Base-by-base conservation (phyloP, 2,888 invertebrate species). In the Ophion slaviceki region DNA sequence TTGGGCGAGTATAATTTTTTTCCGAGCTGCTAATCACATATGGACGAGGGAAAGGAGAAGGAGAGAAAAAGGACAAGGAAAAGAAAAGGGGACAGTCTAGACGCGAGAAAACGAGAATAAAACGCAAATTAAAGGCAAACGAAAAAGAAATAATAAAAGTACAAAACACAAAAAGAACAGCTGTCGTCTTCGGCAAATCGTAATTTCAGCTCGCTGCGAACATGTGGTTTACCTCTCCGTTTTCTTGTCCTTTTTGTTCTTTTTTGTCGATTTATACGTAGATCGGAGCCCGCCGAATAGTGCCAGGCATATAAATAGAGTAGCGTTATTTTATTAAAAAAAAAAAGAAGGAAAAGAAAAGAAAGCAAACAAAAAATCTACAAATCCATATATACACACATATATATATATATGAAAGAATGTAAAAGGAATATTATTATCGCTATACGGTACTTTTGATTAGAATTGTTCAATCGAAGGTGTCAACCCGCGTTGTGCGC, bases 321-420 rank as follows among this genome's bases (percentile, higher is more conserved):
- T 88, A 90, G 88, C 85, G 86, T 90, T 91, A 90, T 91, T 91
- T 91, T 91, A 88, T 90, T 87, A 89, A 89, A 74, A 67, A 72
- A 84, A 68, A 74, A 68, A 62, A 66, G n/a, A 70, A 68, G 24
- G 20, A 3, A 64, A 64, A 66, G 28, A 66, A 66, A 2, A 20
- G 40, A 66, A 17, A 8, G 47, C 24, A 11, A 45, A 70, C 17
- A 70, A 8, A 17, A 71, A 24, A 47, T 47, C 24, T 68, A 68
- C 68, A 47, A 68, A 47, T 8, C 45, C n/a, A 77, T 72, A 72
- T 45, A 64, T 40, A 36, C 14, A 70, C 14, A 28, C 67, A 74
- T 59, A 66, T 62, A 20, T 11, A 59, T 47, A 11, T 5, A n/a
- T 57, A 24, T 17, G 70, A 10, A 61, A 53, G 53, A n/a, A 4